Evolutionary conservation across 2,113 vertebrate genomes (phyloP), one percentile per base, ranked within the genome.

Genomic region (Laterallus jamaicensis): DNA sequence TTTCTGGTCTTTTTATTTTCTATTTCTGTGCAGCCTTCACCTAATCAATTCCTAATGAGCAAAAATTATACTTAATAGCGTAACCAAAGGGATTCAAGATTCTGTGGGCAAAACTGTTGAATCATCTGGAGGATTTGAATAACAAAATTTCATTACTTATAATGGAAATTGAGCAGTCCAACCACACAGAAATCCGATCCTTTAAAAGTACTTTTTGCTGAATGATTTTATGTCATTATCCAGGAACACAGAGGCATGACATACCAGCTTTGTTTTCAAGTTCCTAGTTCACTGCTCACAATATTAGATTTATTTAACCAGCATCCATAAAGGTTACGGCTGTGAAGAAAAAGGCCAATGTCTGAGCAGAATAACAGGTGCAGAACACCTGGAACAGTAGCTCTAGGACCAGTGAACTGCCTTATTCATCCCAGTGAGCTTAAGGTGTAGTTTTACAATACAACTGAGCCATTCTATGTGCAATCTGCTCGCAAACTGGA

Each of bases 311-410:
- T 86, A 22, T 95, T 90, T 86, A 86, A 84, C 20, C 50, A 29
- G 15, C 1, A 2, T 32, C 73, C 86, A 20, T 59, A 49, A 28
- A 39, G 42, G 37, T 39, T 74, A 74, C 5, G 40, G 16, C 59
- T 74, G 52, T 7, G 5, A 90, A 91, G 88, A 93, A 93, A 94
- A 94, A 64, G 66, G 66, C 39, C 66, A 82, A 35, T 95, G 70
- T 95, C 74, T 95, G 78, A 73, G 54, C 18, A 87, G 44, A 88
- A 5, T 21, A 89, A 60, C 86, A 96, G 91, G 91, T 96, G 89
- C 93, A 79, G 32, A 85, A 54, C 95, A 97, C 80, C 88, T 93
- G 95, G 86, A 86, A 44, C n/a, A 62, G 84, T 64, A 93, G 62
- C 77, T 37, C 22, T 32, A 55, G 8, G 66, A 40, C 35, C 62